phyloP scores from a whole-genome alignment of 1,140 invertebrate species.

The Meloidogyne hapla region DNA sequence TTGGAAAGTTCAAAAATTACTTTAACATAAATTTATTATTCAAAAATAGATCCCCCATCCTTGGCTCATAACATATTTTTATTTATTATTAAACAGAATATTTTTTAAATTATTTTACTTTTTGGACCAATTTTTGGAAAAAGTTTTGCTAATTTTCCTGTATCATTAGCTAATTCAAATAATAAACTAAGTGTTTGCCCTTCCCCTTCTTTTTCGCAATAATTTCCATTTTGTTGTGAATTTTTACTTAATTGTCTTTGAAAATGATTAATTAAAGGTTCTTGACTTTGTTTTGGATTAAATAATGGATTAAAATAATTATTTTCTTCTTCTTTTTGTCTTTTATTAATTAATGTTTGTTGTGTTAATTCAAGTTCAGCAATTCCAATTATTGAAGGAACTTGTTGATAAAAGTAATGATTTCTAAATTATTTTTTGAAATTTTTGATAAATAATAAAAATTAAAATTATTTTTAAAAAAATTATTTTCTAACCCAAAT shows the following conservation, averaged over 20 bases:
- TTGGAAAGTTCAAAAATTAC: too few relatives aligned
- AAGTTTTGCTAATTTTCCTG: conserved; percentile 20
- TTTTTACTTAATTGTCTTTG: conserved; percentile 11
- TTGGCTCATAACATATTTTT: too few relatives aligned
- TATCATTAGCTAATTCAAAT: conserved; percentile 19
- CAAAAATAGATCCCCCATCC: too few relatives aligned
- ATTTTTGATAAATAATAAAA: too few relatives aligned
- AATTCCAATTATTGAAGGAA: neutral
- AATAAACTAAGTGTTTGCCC: conserved; percentile 7
- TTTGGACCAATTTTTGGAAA: conserved; percentile 24
- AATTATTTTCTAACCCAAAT: neutral
- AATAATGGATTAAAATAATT: neutral
- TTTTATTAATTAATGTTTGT: neutral
- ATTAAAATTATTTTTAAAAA: neutral
- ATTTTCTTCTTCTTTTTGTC: neutral
- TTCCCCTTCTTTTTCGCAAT: neutral
- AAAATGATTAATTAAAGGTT: conserved; percentile 24
- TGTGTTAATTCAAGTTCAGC: neutral
- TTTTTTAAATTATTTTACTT: conserved; percentile 6
- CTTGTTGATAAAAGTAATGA: neutral
- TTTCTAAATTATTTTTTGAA: neutral
- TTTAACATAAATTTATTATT: too few relatives aligned
- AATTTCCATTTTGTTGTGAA: neutral
- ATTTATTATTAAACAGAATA: too few relatives aligned
- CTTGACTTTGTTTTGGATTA: conserved; percentile 20